Base-by-base conservation (phyloP, 2,113 vertebrate species). In the Amia ocellicauda region DNA sequence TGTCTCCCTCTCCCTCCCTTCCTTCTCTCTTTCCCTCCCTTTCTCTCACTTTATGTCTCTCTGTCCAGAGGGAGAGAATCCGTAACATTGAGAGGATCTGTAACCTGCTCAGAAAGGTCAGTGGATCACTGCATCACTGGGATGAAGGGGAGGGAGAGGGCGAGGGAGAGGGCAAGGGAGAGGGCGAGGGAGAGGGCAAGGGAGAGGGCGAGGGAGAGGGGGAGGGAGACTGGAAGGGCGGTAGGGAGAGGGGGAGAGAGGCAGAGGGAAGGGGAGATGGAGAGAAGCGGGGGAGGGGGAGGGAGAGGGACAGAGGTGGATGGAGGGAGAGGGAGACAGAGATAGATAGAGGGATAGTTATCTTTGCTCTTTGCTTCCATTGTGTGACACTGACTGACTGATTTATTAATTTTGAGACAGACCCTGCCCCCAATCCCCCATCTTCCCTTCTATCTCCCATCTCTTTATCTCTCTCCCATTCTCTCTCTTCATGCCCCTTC, bases 81-180 rank as follows among this genome's bases (percentile, higher is more conserved):
- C 90, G 93, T 74, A 96, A 96, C 83, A 93, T 96, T 40, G 94
- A 96, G 64, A 89, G 94, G 76, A 96, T 96, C 81, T 96, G 94
- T 85, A 93, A 92, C 83, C 87, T 96, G 64, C 89, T 96, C 58
- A 85, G 94, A 68, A 91, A 84, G 88, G 94, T 96, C 80, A 91
- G 92, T 90, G 71, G 69, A 49, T 36, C 50, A 42, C n/a, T n/a
- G 19, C 2, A 17, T 41, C 53, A 7, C n/a, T n/a, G n/a, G 19
- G 19, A 16, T 53, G 51, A 1, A 11, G 20, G 3, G 10, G 5
- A 7, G 10, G 19, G 10, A 43, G 31, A n/a, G 24, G 27, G n/a
- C 3, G 41, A 36, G 41, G 31, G 31, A 36, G 31, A 36, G 31
- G 9, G 9, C 4, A 36, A 9, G 9, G 31, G 31, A 36, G 9